Percentiles rank a stretch among this genome's conserved stretches.
Evolutionary conservation across 2,797 vertebrate species (phyloP).

Genomic region (Eulemur albifrons): DNA sequence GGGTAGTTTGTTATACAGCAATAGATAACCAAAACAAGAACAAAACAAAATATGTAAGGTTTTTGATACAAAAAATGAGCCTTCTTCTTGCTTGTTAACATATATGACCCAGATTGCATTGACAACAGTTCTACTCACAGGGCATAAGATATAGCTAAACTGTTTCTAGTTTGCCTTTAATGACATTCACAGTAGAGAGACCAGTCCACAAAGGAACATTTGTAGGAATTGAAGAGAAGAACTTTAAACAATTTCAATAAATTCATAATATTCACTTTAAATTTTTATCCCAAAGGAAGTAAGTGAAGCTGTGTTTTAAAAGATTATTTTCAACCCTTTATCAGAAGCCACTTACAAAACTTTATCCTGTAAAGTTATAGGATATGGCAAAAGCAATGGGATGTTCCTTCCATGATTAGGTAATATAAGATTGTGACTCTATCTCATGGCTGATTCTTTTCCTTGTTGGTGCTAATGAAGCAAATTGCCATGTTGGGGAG

Average conservation of each 20-base stretch:
- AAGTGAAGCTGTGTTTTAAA: background rate
- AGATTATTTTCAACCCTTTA: background rate
- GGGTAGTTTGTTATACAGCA: background rate
- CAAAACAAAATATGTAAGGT: background rate
- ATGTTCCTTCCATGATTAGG: background rate
- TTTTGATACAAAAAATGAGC: background rate
- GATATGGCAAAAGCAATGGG: background rate
- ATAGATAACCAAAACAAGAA: background rate
- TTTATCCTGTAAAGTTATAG: background rate
- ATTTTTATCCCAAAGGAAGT: background rate
- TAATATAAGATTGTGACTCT: background rate
- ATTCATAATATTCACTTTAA: background rate
- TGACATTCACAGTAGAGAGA: background rate
- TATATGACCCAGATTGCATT: background rate
- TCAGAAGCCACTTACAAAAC: background rate
- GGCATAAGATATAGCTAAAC: background rate
- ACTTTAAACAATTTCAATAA: background rate
- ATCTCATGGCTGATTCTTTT: background rate
- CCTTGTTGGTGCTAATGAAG: background rate
- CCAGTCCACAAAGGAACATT: background rate
- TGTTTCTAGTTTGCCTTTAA: background rate
- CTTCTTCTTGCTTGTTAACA: background rate
- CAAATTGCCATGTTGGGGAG: background rate
- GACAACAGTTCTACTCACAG: background rate
- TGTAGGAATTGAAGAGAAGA: background rate